Evolutionary conservation across 2,888 invertebrate species (phyloP).

Genomic region (Eupelmus urozonus): DNA sequence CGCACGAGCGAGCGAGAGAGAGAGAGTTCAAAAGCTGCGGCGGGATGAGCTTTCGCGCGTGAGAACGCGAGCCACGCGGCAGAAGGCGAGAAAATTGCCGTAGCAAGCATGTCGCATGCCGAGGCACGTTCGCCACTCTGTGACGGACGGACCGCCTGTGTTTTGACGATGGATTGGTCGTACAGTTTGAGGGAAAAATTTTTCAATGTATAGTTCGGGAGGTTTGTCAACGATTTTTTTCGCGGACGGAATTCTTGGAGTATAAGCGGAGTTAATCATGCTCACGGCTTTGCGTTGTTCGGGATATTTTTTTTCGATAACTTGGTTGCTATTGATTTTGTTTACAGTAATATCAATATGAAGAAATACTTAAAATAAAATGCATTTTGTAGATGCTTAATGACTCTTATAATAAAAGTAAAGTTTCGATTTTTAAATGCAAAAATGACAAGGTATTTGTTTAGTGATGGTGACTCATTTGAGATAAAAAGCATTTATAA

Average conservation of each 20-base stretch:
- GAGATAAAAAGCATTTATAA: no score
- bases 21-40: constrained; percentile 15
- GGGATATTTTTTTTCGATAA: neutral
- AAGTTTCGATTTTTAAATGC: no score
- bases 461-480: no score
- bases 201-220: neutral
- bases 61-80: constrained; percentile 59
- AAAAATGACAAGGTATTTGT: no score
- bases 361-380: no score
- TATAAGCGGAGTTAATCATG: no score
- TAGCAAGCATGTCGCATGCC: constrained; percentile 76
- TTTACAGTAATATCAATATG: no score
- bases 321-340: no score
- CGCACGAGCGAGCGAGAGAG: constrained; percentile 5
- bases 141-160: neutral
- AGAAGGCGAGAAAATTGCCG: constrained; percentile 34
- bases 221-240: constrained; percentile 1
- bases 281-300: neutral
- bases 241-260: no score
- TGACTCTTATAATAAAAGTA: no score
- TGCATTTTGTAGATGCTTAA: no score
- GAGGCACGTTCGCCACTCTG: constrained; percentile 70
- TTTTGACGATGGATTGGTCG: constrained; percentile 36
- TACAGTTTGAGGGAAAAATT: constrained; percentile 45
- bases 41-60: constrained; percentile 52